Evolutionary conservation across 2,888 invertebrate genomes (phyloP).

Genomic region (Odontocolon sp.): DNA sequence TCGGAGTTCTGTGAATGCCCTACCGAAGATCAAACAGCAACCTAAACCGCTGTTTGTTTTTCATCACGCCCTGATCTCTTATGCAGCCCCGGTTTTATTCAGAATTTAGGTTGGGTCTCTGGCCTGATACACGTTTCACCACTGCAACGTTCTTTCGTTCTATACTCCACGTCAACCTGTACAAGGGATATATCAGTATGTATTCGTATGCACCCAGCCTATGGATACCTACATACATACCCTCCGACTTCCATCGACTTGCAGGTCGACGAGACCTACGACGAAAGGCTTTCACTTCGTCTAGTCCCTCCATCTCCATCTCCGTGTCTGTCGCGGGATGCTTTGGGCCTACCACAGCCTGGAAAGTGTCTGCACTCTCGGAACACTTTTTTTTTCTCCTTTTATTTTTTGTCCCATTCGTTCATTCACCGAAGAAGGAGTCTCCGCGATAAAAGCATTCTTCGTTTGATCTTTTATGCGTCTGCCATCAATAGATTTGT

Average conservation of each 20-base stretch:
- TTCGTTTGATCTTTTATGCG: slow-evolving; percentile 25
- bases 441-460: no score
- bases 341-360: slow-evolving; percentile 13
- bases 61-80: slow-evolving; percentile 81
- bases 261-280: slow-evolving; percentile 4
- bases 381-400: slow-evolving; percentile 19
- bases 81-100: slow-evolving; percentile 80
- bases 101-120: slow-evolving; percentile 78
- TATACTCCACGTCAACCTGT: no score
- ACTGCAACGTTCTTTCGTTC: slow-evolving; percentile 18
- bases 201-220: slow-evolving; percentile 8
- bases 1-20: slow-evolving; percentile 78
- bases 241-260: slow-evolving; percentile 46
- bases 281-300: slow-evolving; percentile 22
- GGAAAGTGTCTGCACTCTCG: slow-evolving; percentile 8
- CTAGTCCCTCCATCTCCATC: slow-evolving; percentile 5
- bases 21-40: slow-evolving; percentile 81
- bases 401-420: no score
- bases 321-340: not conserved
- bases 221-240: not conserved
- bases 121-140: slow-evolving; percentile 53
- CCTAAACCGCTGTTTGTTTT: slow-evolving; percentile 81
- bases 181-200: not conserved
- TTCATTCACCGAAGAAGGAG: slow-evolving; percentile 3
- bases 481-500: not conserved